A percentile compares a stretch with the other conserved stretches of the same genome.
phyloP scores from a whole-genome alignment of 2,797 vertebrate genomes.

The Silurus aristotelis region DNA sequence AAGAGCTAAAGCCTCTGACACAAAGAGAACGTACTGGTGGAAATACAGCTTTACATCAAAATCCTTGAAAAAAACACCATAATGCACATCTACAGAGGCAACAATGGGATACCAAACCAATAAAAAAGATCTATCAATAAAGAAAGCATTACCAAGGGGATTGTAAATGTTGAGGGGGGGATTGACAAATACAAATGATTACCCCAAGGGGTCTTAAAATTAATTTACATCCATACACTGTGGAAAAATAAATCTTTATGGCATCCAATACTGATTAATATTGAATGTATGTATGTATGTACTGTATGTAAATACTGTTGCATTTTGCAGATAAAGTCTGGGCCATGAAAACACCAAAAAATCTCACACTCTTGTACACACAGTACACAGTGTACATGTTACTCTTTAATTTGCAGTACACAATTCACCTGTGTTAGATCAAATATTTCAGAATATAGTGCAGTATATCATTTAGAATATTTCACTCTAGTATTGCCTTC shows the following conservation, averaged over 20 bases:
- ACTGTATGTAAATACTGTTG: no score
- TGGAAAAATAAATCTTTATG: no score
- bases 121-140: neutral
- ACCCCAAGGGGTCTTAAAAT: neutral
- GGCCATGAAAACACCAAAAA: neutral
- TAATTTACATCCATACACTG: neutral
- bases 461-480: neutral
- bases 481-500: neutral
- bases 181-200: neutral
- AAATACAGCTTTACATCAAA: neutral
- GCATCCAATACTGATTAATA: neutral
- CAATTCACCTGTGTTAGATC: neutral
- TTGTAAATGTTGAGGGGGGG: neutral
- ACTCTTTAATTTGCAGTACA: neutral
- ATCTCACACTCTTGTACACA: neutral
- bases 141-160: neutral
- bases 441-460: neutral
- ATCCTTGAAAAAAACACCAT: neutral
- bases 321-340: neutral
- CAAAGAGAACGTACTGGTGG: constrained; percentile 28
- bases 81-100: neutral
- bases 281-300: no score
- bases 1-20: constrained; percentile 28
- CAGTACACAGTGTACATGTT: neutral
- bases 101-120: neutral